Evolutionary conservation across 1,140 invertebrate species (phyloP), one percentile per base, ranked within the genome.

Genomic region (Nasonia vitripennis): DNA sequence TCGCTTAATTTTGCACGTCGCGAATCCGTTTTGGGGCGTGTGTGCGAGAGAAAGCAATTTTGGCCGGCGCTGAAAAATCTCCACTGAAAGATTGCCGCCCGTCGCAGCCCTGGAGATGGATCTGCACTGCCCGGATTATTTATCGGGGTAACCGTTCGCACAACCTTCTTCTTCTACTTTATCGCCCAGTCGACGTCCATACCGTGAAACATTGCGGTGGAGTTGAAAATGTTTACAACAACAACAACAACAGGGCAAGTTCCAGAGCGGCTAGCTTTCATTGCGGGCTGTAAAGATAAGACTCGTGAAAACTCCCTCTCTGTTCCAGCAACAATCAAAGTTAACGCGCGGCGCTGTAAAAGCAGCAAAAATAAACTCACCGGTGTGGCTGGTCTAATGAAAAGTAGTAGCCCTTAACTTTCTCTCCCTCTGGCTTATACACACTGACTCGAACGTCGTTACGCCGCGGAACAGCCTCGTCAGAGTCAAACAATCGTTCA

Each of bases 1-100:
- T 78, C 77, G 41, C 78, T 87, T 84, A 78, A 84, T 88, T 88
- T 87, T 74, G 78, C 70, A 73, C 73, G 83, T 45, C 75, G 68
- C 27, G 68, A 71, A 71, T 71, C 68, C 68, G 27, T 71, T 71
- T 71, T 34, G 2, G 70, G 23, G 34, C 27, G 27, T 71, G 27
- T 5, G 34, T 34, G 34, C 12, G 37, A 9, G 68, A 71, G 23
- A 71, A 31, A 71, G 23, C 27, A 71, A 71, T 71, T 71, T 71
- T 71, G 10, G 17, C 71, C 10, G 23, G 12, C 73, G 17, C 27
- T 75, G 37, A 71, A 71, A 71, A 71, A 71, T 71, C 68, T 4
- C 31, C 10, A 27, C 27, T 71, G 68, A 71, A 71, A 11, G 68
- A 71, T 71, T 31, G 68, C 68, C 17, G 41, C 10, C 7, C 9